These are phyloP conservation scores for Drosophila triauraria DNA, from an alignment of 1,140 invertebrate genomes.

Conservation along the genomic window DNA sequence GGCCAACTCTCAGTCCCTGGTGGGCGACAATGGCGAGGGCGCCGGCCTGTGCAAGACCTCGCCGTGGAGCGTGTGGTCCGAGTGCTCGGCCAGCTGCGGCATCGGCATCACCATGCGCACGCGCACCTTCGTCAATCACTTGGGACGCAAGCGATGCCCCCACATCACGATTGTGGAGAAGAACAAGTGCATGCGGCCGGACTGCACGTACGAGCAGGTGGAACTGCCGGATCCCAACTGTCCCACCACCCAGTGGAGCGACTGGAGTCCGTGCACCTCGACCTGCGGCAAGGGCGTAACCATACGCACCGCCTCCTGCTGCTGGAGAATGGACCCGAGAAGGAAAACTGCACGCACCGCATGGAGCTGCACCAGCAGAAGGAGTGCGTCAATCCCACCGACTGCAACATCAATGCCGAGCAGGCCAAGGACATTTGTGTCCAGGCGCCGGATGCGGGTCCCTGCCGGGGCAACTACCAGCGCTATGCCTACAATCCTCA, in stretches of 20 bases:
- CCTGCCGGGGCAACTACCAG: constrained; percentile 92
- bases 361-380: constrained; percentile 89
- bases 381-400: constrained; percentile 88
- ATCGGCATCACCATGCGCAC: constrained; percentile 91
- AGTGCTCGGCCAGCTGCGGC: constrained; percentile 94
- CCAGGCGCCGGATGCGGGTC: constrained; percentile 90
- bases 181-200: constrained; percentile 90
- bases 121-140: constrained; percentile 89
- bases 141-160: constrained; percentile 92
- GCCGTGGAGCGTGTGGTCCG: constrained; percentile 92
- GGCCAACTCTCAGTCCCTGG: constrained; percentile 67
- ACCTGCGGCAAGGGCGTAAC: constrained; percentile 90
- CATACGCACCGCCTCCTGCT: constrained; percentile 90
- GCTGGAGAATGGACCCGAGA: constrained; percentile 87
- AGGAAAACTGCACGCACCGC: constrained; percentile 87
- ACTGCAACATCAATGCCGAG: constrained; percentile 90
- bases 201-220: constrained; percentile 86
- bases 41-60: constrained; percentile 89
- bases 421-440: constrained; percentile 93
- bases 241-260: constrained; percentile 89
- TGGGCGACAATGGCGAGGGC: constrained; percentile 79
- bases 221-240: constrained; percentile 88
- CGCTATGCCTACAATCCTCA: constrained; percentile 93
- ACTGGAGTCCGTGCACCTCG: constrained; percentile 90
- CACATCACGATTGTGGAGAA: constrained; percentile 90